Percentiles rank a stretch among this genome's conserved stretches.
Conservation (phyloP, 2,797 vertebrate species). For the Epinephelus awoara region DNA sequence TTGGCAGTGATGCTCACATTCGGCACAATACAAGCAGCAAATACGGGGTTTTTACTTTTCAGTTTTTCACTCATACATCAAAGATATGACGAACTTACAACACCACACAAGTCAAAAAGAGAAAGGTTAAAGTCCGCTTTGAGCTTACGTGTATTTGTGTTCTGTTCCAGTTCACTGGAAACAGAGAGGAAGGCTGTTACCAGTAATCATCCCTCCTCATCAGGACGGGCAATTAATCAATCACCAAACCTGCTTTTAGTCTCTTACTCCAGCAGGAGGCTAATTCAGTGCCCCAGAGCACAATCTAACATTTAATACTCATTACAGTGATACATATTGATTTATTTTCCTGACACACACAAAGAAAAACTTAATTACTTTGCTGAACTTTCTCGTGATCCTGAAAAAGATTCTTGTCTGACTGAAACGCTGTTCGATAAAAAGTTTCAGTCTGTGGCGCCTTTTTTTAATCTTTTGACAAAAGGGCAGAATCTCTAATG, state of each 20-base stretch:
- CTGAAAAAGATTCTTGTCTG: not conserved
- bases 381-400: not conserved
- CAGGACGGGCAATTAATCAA: not conserved
- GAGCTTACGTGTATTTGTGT: not conserved
- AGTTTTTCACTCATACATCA: not conserved
- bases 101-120: not conserved
- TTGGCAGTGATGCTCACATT: not conserved
- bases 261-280: not conserved
- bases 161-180: not conserved
- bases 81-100: not conserved
- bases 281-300: not conserved
- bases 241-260: not conserved
- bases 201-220: not conserved
- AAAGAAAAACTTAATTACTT: conserved; percentile 11
- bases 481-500: not conserved
- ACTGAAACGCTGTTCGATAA: not conserved
- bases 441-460: not conserved
- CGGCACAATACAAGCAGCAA: not conserved
- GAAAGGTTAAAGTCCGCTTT: not conserved
- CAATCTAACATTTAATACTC: conserved; percentile 1
- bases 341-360: conserved; percentile 3
- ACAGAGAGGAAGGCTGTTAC: not conserved
- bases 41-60: not conserved
- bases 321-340: not conserved
- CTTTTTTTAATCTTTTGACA: not conserved